Conservation (phyloP, 2,113 vertebrate genomes). For the Lepus europaeus region DNA sequence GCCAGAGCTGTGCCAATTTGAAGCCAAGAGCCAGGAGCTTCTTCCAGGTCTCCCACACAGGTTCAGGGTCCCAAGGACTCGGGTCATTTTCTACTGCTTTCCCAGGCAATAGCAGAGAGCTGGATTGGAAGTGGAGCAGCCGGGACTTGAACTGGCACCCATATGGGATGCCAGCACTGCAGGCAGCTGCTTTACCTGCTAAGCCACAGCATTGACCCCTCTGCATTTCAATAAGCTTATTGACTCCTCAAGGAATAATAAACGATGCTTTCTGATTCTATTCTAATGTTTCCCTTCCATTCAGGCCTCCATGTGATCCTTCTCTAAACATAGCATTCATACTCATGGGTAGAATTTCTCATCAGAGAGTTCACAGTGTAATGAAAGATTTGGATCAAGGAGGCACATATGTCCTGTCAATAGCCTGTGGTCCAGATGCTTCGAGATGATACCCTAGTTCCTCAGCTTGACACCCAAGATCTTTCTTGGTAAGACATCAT, state of each 20-base stretch:
- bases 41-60: too few species aligned
- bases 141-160: too few species aligned
- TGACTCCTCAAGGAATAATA: not conserved
- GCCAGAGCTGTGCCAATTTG: too few species aligned
- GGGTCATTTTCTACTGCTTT: too few species aligned
- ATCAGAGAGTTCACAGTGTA: not conserved
- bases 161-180: too few species aligned
- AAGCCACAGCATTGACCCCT: too few species aligned
- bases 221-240: not conserved
- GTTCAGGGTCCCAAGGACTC: too few species aligned
- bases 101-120: too few species aligned
- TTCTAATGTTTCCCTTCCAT: not conserved
- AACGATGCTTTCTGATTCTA: not conserved
- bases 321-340: not conserved
- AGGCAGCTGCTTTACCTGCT: too few species aligned
- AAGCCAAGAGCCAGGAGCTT: too few species aligned
- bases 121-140: too few species aligned
- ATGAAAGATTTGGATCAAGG: not conserved
- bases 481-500: not conserved
- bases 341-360: not conserved
- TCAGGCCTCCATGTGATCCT: not conserved
- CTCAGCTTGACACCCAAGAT: not conserved
- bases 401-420: too few species aligned
- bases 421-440: not conserved
- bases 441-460: not conserved